These are phyloP conservation scores for Doris montereyensis DNA, from an alignment of 2,888 invertebrate species.

Conservation along the genomic window DNA sequence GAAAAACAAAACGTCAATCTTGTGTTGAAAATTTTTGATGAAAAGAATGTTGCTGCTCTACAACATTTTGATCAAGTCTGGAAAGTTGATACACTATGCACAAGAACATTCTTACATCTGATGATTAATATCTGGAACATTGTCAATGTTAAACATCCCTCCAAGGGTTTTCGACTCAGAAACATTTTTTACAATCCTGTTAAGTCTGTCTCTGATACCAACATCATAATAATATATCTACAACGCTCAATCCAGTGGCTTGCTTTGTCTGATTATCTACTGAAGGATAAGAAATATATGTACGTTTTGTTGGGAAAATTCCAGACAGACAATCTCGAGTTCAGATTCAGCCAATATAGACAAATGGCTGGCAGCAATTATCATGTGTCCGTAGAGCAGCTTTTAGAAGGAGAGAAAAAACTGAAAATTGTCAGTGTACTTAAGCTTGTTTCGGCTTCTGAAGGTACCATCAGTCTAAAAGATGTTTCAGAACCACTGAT, in stretches of 20 bases:
- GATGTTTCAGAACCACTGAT: background rate
- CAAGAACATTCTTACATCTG: background rate
- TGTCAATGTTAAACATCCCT: conserved; percentile 14
- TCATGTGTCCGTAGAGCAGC: background rate
- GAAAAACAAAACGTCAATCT: conserved; percentile 6
- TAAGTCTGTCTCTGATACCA: background rate
- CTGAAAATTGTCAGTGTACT: background rate
- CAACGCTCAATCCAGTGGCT: background rate
- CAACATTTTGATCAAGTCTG: background rate
- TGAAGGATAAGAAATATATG: background rate
- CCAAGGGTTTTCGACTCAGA: background rate
- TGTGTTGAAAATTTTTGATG: conserved; percentile 5
- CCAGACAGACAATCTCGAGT: conserved; percentile 14
- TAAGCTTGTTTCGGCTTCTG: background rate
- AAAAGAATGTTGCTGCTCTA: background rate
- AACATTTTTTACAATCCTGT: background rate
- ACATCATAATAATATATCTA: background rate
- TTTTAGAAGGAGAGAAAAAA: background rate
- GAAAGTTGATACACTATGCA: background rate
- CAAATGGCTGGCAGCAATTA: conserved; percentile 9
- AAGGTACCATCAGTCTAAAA: background rate
- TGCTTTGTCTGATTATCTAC: background rate
- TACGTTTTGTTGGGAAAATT: conserved; percentile 2
- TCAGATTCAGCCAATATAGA: conserved; percentile 13
- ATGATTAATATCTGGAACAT: conserved; percentile 3